These are phyloP conservation scores for Eolophus roseicapilla DNA, from an alignment of 2,113 vertebrate species.

Conservation along the genomic window DNA sequence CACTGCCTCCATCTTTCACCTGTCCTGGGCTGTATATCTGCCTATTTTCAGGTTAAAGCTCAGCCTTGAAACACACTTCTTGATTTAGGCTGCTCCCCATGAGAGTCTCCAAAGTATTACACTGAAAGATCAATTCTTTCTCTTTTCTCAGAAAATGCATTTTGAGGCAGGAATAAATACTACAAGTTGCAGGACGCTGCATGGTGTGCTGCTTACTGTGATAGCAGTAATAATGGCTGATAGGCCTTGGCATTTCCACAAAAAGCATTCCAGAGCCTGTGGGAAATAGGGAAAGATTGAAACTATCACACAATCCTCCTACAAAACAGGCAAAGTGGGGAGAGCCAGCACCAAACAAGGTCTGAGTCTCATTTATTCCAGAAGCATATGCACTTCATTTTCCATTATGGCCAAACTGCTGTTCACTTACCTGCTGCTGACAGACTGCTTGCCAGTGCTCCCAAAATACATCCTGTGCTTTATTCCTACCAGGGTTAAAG, in stretches of 20 bases:
- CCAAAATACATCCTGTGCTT: not conserved
- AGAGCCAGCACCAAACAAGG: not conserved
- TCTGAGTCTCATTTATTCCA: not conserved
- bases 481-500: not conserved
- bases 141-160: not conserved
- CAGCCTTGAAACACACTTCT: constrained; percentile 5
- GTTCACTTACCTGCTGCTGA: not conserved
- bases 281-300: not conserved
- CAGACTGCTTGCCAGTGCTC: not conserved
- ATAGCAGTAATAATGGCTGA: not conserved
- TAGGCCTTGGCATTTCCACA: constrained; percentile 3
- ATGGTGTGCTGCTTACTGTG: not conserved
- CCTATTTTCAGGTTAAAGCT: constrained; percentile 19
- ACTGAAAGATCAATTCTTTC: not conserved
- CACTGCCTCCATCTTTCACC: not conserved
- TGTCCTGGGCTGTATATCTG: not conserved
- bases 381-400: not conserved
- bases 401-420: not conserved
- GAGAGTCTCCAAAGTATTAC: not conserved
- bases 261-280: not conserved
- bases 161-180: not conserved
- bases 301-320: not conserved
- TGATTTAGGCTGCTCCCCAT: not conserved
- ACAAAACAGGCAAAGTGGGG: not conserved
- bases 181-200: not conserved